Evolutionary conservation across 35 echinoderm and acorn worm species (phyloP).

Genomic region (Holothuria glaberrima): DNA sequence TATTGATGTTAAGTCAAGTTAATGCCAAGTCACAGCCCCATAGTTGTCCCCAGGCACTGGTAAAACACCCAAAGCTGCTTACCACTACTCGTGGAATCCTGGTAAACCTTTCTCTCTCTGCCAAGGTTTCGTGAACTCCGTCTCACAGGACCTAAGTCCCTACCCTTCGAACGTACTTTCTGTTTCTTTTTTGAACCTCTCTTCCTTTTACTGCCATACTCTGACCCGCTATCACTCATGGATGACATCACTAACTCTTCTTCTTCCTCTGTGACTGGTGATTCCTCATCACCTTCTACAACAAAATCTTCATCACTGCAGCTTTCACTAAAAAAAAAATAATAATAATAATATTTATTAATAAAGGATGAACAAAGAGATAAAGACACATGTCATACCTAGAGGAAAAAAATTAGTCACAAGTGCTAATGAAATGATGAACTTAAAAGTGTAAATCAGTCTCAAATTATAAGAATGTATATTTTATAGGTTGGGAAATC

Average conservation of each 20-base stretch:
- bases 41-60: too few relatives aligned
- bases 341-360: not conserved
- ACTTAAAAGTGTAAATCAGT: too few relatives aligned
- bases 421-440: too few relatives aligned
- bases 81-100: conserved; percentile 12
- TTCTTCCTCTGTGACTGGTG: not conserved
- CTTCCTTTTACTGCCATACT: conserved; percentile 19
- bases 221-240: conserved; percentile 39
- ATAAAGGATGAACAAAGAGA: too few relatives aligned
- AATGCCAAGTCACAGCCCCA: too few relatives aligned
- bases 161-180: not conserved
- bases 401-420: too few relatives aligned
- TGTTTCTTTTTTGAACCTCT: not conserved
- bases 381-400: too few relatives aligned
- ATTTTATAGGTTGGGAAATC: too few relatives aligned
- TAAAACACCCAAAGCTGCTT: not conserved
- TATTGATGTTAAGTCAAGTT: too few relatives aligned
- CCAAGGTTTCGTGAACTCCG: conserved; percentile 33
- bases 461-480: too few relatives aligned
- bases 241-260: conserved; percentile 1
- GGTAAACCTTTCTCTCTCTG: conserved; percentile 4
- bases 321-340: not conserved
- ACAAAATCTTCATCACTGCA: conserved; percentile 17
- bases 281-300: not conserved
- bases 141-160: conserved; percentile 23